These are phyloP conservation scores for Nothocercus nigrocapillus DNA, from an alignment of 2,113 vertebrate species.

Conservation along the genomic window DNA sequence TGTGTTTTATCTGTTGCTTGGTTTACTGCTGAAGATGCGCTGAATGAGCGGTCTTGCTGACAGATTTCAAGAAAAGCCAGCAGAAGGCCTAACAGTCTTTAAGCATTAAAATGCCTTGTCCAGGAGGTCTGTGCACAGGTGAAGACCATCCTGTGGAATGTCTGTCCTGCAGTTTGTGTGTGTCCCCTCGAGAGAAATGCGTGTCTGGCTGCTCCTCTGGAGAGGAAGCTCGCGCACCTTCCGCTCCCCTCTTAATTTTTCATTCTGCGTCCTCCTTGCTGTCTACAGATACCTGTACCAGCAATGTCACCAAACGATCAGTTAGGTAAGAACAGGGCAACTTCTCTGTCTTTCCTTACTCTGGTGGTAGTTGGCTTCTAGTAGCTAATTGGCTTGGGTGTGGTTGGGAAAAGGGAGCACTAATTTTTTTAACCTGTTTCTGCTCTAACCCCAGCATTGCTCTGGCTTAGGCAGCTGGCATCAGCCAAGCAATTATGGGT, in stretches of 20 bases:
- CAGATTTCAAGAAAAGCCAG: neutral
- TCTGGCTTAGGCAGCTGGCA: neutral
- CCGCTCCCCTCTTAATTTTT: neutral
- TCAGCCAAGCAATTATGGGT: neutral
- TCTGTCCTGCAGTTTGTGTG: neutral
- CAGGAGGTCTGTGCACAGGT: neutral
- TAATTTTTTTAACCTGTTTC: neutral
- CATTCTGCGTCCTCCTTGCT: neutral
- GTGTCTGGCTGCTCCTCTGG: neutral
- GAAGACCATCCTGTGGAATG: neutral
- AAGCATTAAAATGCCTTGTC: neutral
- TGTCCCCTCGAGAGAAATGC: neutral
- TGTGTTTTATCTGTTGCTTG: neutral
- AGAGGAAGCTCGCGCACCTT: neutral
- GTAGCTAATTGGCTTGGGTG: neutral
- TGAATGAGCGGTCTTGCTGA: neutral
- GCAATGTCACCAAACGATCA: rapidly evolving
- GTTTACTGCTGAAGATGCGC: neutral
- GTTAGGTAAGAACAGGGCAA: slow-evolving; percentile 18
- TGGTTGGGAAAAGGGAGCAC: neutral
- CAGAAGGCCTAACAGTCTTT: neutral
- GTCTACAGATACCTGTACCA: neutral
- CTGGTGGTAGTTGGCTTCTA: neutral
- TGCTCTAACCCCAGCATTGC: neutral
- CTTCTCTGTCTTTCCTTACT: neutral